Percentiles rank a stretch among this genome's conserved stretches.
Evolutionary conservation across 2,797 vertebrate genomes (phyloP).

Genomic region (Cynopterus sphinx): DNA sequence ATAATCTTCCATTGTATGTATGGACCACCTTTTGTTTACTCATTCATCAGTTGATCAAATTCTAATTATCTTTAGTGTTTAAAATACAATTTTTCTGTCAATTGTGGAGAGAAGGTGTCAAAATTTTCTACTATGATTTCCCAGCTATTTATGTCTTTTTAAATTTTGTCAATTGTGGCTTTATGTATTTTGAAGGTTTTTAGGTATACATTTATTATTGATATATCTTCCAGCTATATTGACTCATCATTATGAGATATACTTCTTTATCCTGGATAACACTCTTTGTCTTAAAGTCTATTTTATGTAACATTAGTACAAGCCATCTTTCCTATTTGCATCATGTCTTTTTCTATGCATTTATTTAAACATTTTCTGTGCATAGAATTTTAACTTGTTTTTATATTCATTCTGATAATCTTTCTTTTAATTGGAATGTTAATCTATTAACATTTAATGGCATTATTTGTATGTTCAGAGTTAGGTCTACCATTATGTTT

Average conservation of each 20-base stretch:
- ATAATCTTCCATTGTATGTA: background rate
- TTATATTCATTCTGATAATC: background rate
- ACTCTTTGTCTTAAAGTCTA: background rate
- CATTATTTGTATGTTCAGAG: background rate
- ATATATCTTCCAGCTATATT: background rate
- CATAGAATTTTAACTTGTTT: background rate
- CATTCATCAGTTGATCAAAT: background rate
- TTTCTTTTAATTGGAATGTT: background rate
- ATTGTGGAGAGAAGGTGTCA: background rate
- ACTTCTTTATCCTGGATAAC: background rate
- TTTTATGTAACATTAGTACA: background rate
- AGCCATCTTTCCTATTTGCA: background rate
- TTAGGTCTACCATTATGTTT: background rate
- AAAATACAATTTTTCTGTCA: background rate
- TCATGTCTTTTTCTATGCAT: background rate
- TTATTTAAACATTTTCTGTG: slow-evolving; percentile 20
- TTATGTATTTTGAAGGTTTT: background rate
- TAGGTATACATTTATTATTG: background rate
- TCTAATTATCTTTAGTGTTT: background rate
- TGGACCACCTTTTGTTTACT: background rate
- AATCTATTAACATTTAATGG: background rate
- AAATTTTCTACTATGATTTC: background rate
- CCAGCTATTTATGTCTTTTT: background rate
- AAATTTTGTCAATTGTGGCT: background rate
- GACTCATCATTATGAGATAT: background rate